A percentile compares a stretch with the other conserved stretches of the same genome.
phyloP scores from a whole-genome alignment of 2,888 invertebrate genomes.

The Hylaea fasciaria region DNA sequence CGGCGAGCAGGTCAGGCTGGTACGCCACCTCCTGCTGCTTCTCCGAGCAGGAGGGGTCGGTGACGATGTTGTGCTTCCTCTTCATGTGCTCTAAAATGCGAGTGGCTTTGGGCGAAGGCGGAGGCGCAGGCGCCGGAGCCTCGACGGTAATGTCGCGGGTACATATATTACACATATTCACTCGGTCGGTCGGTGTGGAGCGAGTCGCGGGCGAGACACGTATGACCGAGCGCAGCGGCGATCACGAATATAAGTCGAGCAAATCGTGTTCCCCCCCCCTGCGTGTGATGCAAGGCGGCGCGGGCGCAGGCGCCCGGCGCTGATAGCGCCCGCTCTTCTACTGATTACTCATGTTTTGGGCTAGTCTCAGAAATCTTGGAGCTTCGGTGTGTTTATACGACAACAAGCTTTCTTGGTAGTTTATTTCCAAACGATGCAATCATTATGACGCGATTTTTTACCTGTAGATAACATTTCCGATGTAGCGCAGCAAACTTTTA shows the following conservation, averaged over 20 bases:
- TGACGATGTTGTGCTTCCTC: constrained; percentile 75
- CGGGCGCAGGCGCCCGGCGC: constrained; percentile 45
- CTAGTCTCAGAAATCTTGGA: neutral
- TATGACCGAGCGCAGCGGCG: constrained; percentile 49
- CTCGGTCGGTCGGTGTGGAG: constrained; percentile 12
- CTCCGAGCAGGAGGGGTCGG: constrained; percentile 65
- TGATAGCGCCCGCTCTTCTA: constrained; percentile 30
- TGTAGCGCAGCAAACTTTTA: no score
- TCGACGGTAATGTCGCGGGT: constrained; percentile 61
- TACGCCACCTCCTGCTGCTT: constrained; percentile 72
- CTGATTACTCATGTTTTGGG: constrained; percentile 8
- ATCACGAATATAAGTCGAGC: constrained; percentile 70
- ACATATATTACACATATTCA: constrained; percentile 78
- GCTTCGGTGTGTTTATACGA: neutral
- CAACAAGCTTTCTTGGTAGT: neutral
- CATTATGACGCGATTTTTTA: no score
- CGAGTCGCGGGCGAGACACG: constrained; percentile 47
- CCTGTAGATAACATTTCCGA: no score
- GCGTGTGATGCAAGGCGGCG: constrained; percentile 42
- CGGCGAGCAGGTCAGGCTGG: constrained; percentile 78
- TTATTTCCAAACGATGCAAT: no score
- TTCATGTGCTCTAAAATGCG: constrained; percentile 71
- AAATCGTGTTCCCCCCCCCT: constrained; percentile 66
- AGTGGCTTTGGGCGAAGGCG: constrained; percentile 47
- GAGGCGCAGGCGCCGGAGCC: constrained; percentile 52